These are phyloP conservation scores for Trigoniulus corallinus DNA, from an alignment of 1,140 invertebrate genomes.

Conservation along the genomic window DNA sequence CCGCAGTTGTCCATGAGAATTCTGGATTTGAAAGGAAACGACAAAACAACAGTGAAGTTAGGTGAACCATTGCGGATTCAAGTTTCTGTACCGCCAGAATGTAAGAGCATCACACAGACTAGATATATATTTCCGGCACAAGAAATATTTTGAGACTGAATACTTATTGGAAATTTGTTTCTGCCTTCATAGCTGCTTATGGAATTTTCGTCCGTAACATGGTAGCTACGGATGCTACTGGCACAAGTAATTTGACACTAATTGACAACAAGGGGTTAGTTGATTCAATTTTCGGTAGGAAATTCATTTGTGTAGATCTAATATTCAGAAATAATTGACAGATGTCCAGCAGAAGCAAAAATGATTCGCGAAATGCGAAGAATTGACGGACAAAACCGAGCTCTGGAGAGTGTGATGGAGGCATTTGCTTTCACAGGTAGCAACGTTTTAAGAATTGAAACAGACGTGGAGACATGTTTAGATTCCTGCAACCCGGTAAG, in stretches of 20 bases:
- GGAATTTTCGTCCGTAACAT: slow-evolving; percentile 14
- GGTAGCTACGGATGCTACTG: slow-evolving; percentile 10
- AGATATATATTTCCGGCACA: no score
- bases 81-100: slow-evolving; percentile 17
- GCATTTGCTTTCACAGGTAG: slow-evolving; percentile 18
- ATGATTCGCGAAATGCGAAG: slow-evolving; percentile 18
- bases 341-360: slow-evolving; percentile 17
- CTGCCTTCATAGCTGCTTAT: slow-evolving; percentile 7
- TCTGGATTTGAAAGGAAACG: slow-evolving; percentile 14
- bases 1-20: slow-evolving; percentile 16
- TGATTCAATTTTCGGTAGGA: background rate
- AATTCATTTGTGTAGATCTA: background rate
- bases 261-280: slow-evolving; percentile 12
- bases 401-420: slow-evolving; percentile 17
- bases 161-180: background rate
- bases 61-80: slow-evolving; percentile 17
- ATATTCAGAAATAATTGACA: slow-evolving; percentile 1
- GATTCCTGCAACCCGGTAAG: slow-evolving; percentile 16
- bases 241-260: slow-evolving; percentile 12
- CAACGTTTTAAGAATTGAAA: slow-evolving; percentile 14
- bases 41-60: slow-evolving; percentile 14
- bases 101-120: slow-evolving; percentile 5
- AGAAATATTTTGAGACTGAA: background rate
- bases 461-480: slow-evolving; percentile 18
- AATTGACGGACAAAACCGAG: slow-evolving; percentile 13